Conservation (phyloP, 2,113 vertebrate species). For the Hoplias malabaricus region DNA sequence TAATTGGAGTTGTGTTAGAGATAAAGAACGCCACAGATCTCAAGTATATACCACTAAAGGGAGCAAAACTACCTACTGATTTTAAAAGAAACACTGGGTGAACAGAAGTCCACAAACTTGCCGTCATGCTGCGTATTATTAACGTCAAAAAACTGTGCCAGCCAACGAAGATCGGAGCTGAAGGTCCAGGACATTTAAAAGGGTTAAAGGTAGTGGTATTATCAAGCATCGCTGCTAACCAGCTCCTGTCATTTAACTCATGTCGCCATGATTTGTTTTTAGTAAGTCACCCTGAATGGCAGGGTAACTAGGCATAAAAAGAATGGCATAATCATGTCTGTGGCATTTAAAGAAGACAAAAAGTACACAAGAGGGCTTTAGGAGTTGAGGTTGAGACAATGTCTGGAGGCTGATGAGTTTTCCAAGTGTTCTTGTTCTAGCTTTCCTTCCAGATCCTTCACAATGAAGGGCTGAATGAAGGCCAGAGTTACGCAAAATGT, state of each 20-base stretch:
- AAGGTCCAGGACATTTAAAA: too few species aligned
- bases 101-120: too few species aligned
- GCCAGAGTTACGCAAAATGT: constrained; percentile 17
- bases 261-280: neutral
- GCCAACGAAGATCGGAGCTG: too few species aligned
- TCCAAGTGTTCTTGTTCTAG: constrained; percentile 8
- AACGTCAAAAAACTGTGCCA: too few species aligned
- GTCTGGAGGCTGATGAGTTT: constrained; percentile 10
- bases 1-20: too few species aligned
- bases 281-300: neutral
- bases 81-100: too few species aligned
- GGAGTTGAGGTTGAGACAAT: constrained; percentile 6
- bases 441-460: constrained; percentile 7
- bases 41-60: too few species aligned
- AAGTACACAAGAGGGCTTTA: constrained; percentile 11
- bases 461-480: neutral
- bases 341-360: neutral
- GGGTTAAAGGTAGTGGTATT: too few species aligned
- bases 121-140: too few species aligned
- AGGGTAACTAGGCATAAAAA: neutral
- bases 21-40: too few species aligned
- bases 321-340: neutral
- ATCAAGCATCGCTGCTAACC: too few species aligned
- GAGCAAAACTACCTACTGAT: too few species aligned
- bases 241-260: neutral